Evolutionary conservation across 2,888 invertebrate species (phyloP).

Genomic region (Drosophila silvestris): DNA sequence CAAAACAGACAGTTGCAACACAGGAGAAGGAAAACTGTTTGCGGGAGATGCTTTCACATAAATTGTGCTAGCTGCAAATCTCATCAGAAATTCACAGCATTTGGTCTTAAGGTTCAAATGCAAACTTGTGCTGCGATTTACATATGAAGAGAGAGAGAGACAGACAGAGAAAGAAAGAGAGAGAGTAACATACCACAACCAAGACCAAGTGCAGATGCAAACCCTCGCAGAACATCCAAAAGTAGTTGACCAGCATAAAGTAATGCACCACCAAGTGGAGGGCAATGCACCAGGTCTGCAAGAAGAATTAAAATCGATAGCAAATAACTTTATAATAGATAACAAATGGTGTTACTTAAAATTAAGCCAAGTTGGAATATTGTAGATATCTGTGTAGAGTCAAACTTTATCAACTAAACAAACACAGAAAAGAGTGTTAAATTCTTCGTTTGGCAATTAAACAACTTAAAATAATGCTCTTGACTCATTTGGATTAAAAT

Average conservation of each 20-base stretch:
- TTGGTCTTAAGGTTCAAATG: conserved; percentile 39
- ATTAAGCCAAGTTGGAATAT: neutral
- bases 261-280: conserved; percentile 90
- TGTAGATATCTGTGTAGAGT: neutral
- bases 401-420: neutral
- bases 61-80: conserved; percentile 52
- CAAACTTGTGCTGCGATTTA: conserved; percentile 49
- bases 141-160: conserved; percentile 25
- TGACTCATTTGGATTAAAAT: neutral
- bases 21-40: conserved; percentile 4
- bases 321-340: neutral
- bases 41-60: conserved; percentile 50
- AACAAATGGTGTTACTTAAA: neutral
- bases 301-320: conserved; percentile 3
- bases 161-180: too few species aligned
- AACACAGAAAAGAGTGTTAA: too few species aligned
- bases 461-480: neutral
- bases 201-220: conserved; percentile 91
- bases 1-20: conserved; percentile 6
- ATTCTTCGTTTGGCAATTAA: neutral
- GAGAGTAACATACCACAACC: conserved; percentile 87
- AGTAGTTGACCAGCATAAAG: conserved; percentile 91
- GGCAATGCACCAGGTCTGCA: conserved; percentile 89
- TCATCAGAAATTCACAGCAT: conserved; percentile 53
- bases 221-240: conserved; percentile 95